Evolutionary conservation across 2,113 vertebrate species (phyloP), one percentile per base, ranked within the genome.

Genomic region (Psettodes erumei): DNA sequence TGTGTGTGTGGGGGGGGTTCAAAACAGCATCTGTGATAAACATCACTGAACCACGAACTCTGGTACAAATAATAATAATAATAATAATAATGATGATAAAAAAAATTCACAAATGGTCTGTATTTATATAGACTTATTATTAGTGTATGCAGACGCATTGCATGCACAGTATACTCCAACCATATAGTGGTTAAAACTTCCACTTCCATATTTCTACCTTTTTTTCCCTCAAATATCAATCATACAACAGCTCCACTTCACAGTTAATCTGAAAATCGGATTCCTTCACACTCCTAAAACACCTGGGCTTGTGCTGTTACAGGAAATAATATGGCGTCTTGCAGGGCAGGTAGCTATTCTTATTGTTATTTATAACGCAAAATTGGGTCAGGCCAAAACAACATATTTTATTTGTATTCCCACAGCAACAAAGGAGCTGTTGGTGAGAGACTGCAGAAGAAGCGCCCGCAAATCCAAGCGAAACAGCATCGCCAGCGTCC

Each of bases 381-480:
- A 93, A 90, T 88, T 90, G 88, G 90, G 90, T 92, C 90, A 91
- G 81, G 83, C 73, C 86, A 73, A 81, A 90, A 91, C 86, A 88
- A 88, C 89, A 87, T 75, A 83, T 89, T 78, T 86, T 91, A 77
- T 88, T 83, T 91, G 73, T 89, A 88, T 91, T 91, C 85, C 88
- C 81, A 73, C 73, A 91, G 93, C 90, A 83, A 59, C 88, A 60
- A 79, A 72, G 72, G 88, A 84, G 63, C 55, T 25, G 51, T 68
- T 85, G 66, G 70, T 78, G 72, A 84, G 87, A 77, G 89, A 90
- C 86, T 84, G 76, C 79, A 93, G 87, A 72, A 89, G 88, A 56
- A 86, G 77, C 85, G 91, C 91, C 50, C 77, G 77, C 1, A 62
- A 81, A 81, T 90, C 80, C 43, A 91, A 84, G 83, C 81, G 86